A percentile compares a stretch with the other conserved stretches of the same genome.
phyloP scores from a whole-genome alignment of 2,113 vertebrate species.

The Sphaerodactylus townsendi region DNA sequence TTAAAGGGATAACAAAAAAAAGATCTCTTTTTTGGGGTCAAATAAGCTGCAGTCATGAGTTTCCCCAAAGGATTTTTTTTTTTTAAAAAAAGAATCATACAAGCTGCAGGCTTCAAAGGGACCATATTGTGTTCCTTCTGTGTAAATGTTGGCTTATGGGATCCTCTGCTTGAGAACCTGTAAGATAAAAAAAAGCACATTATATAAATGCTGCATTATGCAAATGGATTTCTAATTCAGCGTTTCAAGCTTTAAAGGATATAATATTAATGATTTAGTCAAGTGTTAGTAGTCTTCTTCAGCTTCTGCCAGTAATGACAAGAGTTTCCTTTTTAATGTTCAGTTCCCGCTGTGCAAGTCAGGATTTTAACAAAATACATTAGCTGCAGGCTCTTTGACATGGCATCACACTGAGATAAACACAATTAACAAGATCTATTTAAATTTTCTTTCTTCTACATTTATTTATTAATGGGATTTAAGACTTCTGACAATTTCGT shows the following conservation, averaged over 20 bases:
- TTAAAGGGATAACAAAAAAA: not conserved
- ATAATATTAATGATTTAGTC: conserved; percentile 65
- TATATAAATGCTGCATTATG: conserved; percentile 14
- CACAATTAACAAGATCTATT: conserved; percentile 74
- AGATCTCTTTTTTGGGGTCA: not conserved
- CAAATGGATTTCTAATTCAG: conserved; percentile 47
- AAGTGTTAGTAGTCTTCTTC: conserved; percentile 54
- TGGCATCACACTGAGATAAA: conserved; percentile 74
- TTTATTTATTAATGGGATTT: conserved; percentile 70
- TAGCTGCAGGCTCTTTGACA: conserved; percentile 70
- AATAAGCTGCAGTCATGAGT: not conserved
- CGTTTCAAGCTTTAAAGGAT: conserved; percentile 42
- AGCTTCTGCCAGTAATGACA: conserved; percentile 55
- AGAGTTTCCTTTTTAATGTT: conserved; percentile 62
- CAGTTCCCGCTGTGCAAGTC: conserved; percentile 63
- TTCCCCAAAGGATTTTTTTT: not conserved
- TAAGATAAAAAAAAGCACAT: conserved; percentile 24
- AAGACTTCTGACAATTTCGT: conserved; percentile 36
- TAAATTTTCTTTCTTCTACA: conserved; percentile 61
- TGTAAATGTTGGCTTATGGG: not conserved
- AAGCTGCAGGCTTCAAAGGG: not conserved
- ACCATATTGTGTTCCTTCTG: not conserved
- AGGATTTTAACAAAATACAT: conserved; percentile 68
- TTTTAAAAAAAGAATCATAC: not conserved
- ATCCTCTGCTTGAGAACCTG: not conserved